Percentiles rank a stretch among this genome's conserved stretches.
phyloP scores from a whole-genome alignment of 2,797 vertebrate genomes.

The Melanotaenia trifasciata region DNA sequence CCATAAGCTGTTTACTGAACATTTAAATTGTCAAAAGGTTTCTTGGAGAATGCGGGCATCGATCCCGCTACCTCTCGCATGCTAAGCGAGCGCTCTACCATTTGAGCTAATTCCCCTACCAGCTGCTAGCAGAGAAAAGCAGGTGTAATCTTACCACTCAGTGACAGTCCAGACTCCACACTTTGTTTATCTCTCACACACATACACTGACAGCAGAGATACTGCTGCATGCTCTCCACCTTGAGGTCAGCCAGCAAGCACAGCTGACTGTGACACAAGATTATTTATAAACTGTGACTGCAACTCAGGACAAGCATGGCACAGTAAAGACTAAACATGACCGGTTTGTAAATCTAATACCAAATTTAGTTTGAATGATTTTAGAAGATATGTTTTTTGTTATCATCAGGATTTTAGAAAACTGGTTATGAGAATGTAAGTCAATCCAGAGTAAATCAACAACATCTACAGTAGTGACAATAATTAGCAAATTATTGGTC shows the following conservation, averaged over 20 bases:
- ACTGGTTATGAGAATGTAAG: constrained; percentile 2
- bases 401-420: not conserved
- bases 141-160: too few relatives aligned
- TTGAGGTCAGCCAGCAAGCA: constrained; percentile 25
- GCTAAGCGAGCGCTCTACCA: constrained; percentile 22
- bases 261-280: constrained; percentile 21
- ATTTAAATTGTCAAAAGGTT: rapidly evolving
- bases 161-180: too few relatives aligned
- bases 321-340: constrained; percentile 12
- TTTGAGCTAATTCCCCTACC: constrained; percentile 66
- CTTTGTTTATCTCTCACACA: not conserved
- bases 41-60: constrained; percentile 57
- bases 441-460: not conserved
- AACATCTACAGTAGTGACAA: not conserved
- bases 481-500: not conserved
- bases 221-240: constrained; percentile 20
- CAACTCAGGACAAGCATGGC: constrained; percentile 2
- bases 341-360: constrained; percentile 7
- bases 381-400: not conserved
- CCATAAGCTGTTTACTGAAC: not conserved
- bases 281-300: constrained; percentile 56
- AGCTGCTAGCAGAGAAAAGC: rapidly evolving
- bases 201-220: constrained; percentile 10
- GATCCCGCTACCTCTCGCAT: too few relatives aligned
- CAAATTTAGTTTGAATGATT: not conserved